Evolutionary conservation across 2,113 vertebrate species (phyloP).

Genomic region (Odontophorus gujanensis): DNA sequence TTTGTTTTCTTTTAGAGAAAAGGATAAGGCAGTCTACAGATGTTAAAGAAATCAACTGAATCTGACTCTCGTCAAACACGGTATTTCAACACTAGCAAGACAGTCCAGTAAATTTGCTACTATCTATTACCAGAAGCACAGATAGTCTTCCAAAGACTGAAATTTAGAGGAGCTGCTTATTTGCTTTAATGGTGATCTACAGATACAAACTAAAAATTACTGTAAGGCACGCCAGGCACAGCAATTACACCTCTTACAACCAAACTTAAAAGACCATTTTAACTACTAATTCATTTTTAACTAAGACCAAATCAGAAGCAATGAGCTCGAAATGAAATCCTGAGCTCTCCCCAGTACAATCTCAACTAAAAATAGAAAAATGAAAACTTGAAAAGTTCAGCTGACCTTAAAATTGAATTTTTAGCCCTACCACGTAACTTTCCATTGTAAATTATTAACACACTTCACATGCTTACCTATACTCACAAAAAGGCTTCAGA

Average conservation of each 20-base stretch:
- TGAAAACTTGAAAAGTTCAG: background rate
- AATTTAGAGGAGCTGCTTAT: slow-evolving; percentile 9
- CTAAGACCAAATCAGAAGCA: background rate
- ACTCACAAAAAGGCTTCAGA: background rate
- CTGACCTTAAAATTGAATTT: background rate
- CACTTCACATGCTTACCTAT: background rate
- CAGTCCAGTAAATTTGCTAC: background rate
- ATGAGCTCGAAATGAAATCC: background rate
- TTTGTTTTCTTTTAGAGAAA: background rate
- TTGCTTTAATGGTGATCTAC: background rate
- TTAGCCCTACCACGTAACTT: background rate
- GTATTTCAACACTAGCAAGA: slow-evolving; percentile 23
- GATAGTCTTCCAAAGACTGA: slow-evolving; percentile 20
- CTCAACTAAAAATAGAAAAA: background rate
- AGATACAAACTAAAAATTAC: background rate
- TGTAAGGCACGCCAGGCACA: accelerated
- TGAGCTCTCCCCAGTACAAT: background rate
- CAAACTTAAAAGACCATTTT: background rate
- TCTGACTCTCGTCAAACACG: background rate
- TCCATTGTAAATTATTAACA: background rate
- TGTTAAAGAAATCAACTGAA: background rate
- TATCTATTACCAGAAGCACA: background rate
- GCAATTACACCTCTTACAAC: background rate
- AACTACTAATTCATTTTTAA: background rate
- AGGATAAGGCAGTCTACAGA: background rate